A percentile compares a stretch with the other conserved stretches of the same genome.
Evolutionary conservation across 2,888 invertebrate species (phyloP).

Genomic region (Allygus modestus): DNA sequence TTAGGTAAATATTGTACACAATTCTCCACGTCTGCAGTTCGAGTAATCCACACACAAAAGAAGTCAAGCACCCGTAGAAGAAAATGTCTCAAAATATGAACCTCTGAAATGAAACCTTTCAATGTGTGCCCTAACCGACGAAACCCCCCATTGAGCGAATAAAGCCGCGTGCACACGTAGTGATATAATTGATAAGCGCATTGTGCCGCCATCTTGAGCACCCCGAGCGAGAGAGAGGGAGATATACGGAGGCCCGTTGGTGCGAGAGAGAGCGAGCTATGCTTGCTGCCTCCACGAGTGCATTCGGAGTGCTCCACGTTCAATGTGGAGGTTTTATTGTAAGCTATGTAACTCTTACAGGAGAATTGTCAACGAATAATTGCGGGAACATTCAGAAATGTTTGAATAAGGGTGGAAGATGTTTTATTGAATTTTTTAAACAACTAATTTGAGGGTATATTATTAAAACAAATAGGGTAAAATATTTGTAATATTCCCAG

Average conservation of each 20-base stretch:
- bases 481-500: too few relatives aligned
- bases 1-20: neutral
- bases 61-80: conserved; percentile 2
- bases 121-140: conserved; percentile 24
- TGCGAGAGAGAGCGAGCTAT: neutral
- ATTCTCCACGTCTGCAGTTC: neutral
- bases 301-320: neutral
- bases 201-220: conserved; percentile 45
- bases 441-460: too few relatives aligned
- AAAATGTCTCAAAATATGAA: conserved; percentile 22
- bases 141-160: conserved; percentile 32
- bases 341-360: neutral
- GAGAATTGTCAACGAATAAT: neutral
- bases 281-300: neutral
- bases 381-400: neutral
- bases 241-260: neutral
- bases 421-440: neutral
- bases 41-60: neutral
- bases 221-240: conserved; percentile 19
- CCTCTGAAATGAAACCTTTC: conserved; percentile 25
- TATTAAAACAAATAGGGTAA: too few relatives aligned
- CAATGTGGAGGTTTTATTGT: neutral
- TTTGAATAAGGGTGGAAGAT: neutral
- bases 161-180: conserved; percentile 28
- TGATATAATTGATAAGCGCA: conserved; percentile 27